Percentiles rank a stretch among this genome's conserved stretches.
Evolutionary conservation across 2,888 invertebrate species (phyloP).

Genomic region (Megaustenia siamemsis): DNA sequence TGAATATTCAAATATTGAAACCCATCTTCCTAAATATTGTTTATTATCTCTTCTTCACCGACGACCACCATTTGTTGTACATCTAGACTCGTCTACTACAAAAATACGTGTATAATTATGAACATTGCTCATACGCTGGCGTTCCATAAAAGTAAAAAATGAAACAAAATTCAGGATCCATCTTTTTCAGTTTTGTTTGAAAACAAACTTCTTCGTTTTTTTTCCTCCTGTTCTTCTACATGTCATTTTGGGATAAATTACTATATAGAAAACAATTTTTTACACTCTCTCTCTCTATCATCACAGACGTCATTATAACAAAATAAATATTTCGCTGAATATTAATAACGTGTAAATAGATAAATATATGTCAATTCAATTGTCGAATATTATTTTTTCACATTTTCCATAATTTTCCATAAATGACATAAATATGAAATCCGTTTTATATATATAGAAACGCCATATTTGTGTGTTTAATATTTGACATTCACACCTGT

Average conservation of each 20-base stretch:
- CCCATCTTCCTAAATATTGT: too few relatives aligned
- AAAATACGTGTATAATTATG: too few relatives aligned
- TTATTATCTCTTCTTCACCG: too few relatives aligned
- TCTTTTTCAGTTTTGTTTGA: background rate
- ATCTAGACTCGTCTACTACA: too few relatives aligned
- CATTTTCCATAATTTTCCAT: conserved; percentile 26
- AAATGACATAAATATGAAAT: conserved; percentile 15
- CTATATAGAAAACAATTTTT: background rate
- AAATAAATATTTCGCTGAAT: background rate
- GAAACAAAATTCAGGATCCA: too few relatives aligned
- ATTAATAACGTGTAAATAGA: conserved; percentile 14
- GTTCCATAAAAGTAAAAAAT: too few relatives aligned
- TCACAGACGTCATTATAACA: background rate
- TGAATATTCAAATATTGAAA: too few relatives aligned
- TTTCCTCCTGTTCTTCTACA: background rate
- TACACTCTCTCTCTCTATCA: background rate
- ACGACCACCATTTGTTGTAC: too few relatives aligned
- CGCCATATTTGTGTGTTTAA: background rate
- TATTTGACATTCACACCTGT: background rate
- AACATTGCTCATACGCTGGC: too few relatives aligned
- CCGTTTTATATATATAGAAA: background rate
- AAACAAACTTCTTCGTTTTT: background rate
- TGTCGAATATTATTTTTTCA: background rate
- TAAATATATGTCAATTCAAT: background rate
- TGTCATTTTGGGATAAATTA: background rate